Evolutionary conservation across 2,797 vertebrate genomes (phyloP), one percentile per base, ranked within the genome.

Genomic region (Leontopithecus rosalia): DNA sequence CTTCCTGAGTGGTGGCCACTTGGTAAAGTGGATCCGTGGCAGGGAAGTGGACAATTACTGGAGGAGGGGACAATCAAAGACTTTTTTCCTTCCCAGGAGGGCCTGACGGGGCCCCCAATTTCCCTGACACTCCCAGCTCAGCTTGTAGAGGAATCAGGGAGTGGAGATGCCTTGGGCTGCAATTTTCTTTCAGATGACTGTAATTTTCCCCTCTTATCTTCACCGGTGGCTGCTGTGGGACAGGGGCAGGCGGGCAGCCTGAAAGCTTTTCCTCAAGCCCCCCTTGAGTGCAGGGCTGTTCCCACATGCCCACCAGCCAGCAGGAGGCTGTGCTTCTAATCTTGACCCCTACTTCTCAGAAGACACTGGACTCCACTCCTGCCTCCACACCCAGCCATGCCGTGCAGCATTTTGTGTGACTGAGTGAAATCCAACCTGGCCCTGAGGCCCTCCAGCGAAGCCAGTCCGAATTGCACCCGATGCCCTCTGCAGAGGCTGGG

Each of bases 401-500:
- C 73, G 50, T 83, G 97, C 95, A 80, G 24, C 96, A 70, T 67
- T n/a, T 30, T 36, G 2, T 48, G n/a, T 13, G 67, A 28, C 36
- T 76, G 46, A 55, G 28, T 46, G 39, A 77, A 89, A 41, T 22
- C 73, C 1, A 33, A 30, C 43, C 11, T 7, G 24, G 58, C 11
- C 61, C 70, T 72, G 1, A 24, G 57, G 89, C 41, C 50, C 70
- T 57, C 50, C 15, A 15, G 55, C 64, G 73, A 30, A 82, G 52
- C 9, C 50, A 28, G 39, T 43, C 50, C 33, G 2, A 7, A n/a
- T 36, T 4, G 48, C 15, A 2, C 39, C 67, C 20, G 22, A 24
- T 28, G 24, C 58, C 70, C 28, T 33, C 52, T 4, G 10, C 2
- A 2, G 52, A 93, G 64, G 14, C 82, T 2, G 10, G 52, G 33